phyloP scores from a whole-genome alignment of 1,140 invertebrate species.

The Bombus picipes region DNA sequence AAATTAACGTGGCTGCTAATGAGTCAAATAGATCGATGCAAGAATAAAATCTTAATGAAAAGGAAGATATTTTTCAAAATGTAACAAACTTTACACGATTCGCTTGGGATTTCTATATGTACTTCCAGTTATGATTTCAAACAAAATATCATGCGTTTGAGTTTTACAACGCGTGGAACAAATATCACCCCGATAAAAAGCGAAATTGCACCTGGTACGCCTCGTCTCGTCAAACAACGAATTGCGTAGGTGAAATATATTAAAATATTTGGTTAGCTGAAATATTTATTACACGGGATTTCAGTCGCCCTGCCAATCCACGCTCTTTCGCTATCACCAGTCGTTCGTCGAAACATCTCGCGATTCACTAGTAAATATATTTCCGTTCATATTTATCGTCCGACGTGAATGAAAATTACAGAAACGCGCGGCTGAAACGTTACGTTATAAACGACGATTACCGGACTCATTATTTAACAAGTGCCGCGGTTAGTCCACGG shows the following conservation, averaged over 20 bases:
- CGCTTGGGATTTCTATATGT: not conserved
- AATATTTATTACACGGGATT: conserved; percentile 37
- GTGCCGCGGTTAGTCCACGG: not conserved
- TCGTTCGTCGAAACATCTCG: too few relatives aligned
- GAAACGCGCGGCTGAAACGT: not conserved
- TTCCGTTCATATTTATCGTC: conserved; percentile 20
- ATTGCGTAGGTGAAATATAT: not conserved
- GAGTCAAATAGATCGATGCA: too few relatives aligned
- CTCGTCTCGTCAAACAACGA: conserved; percentile 3
- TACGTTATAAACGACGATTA: conserved; percentile 29
- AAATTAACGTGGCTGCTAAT: too few relatives aligned
- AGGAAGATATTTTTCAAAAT: not conserved
- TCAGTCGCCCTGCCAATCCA: not conserved
- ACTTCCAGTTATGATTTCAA: not conserved
- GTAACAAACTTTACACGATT: not conserved
- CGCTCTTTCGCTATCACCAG: not conserved
- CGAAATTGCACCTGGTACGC: not conserved
- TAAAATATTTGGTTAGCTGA: conserved; percentile 10
- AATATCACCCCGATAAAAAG: not conserved
- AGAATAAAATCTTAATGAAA: too few relatives aligned
- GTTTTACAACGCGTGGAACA: not conserved
- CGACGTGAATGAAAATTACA: not conserved
- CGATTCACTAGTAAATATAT: not conserved
- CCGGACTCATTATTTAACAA: not conserved
- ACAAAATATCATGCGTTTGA: not conserved